Conservation (phyloP, 2,888 invertebrate genomes). For the Autographa gamma region DNA sequence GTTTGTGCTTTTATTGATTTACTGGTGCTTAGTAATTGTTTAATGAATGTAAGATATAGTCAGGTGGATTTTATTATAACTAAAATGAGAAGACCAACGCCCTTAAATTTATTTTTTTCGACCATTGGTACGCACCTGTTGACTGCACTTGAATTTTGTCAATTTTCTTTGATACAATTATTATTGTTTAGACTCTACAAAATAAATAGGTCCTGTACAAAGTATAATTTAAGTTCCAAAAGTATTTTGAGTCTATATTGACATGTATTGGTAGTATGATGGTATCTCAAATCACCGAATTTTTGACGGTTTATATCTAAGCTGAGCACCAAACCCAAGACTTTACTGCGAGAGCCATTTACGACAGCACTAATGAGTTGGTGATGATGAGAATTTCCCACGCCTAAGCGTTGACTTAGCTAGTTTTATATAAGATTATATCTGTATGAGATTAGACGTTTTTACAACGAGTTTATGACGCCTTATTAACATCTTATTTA, state of each 20-base stretch:
- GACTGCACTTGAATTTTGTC: no score
- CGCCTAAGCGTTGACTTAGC: slow-evolving; percentile 4
- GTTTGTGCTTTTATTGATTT: no score
- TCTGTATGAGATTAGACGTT: slow-evolving; percentile 2
- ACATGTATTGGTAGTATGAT: no score
- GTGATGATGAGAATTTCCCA: neutral
- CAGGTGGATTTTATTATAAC: neutral
- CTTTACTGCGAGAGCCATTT: neutral
- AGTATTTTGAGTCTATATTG: no score
- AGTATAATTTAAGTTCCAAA: no score
- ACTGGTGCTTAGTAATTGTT: no score
- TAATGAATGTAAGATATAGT: no score
- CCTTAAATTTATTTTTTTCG: no score
- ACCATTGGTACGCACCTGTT: no score
- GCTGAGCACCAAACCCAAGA: neutral
- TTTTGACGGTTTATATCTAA: neutral
- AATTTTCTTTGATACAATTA: no score
- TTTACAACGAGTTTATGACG: slow-evolving; percentile 47
- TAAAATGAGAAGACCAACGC: neutral
- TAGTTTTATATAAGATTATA: neutral
- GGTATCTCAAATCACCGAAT: neutral
- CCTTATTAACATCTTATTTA: slow-evolving; percentile 52
- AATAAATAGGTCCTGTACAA: no score
- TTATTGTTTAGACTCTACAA: no score
- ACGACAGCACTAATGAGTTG: neutral